These are phyloP conservation scores for Drosophila austrosaltans DNA, from an alignment of 2,888 invertebrate species.

Conservation along the genomic window DNA sequence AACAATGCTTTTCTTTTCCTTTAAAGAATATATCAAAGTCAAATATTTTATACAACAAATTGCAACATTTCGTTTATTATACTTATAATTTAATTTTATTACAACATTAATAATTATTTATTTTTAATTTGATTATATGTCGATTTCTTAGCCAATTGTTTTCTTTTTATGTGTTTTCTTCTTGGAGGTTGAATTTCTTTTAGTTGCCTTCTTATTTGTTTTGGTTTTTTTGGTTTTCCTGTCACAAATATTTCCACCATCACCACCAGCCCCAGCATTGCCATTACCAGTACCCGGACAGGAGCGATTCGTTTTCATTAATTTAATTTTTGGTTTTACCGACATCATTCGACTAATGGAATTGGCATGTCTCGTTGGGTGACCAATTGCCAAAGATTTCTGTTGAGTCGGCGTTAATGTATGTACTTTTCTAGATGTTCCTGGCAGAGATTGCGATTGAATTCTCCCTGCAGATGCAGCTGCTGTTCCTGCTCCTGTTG, in stretches of 20 bases:
- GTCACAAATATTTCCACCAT: neutral
- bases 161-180: neutral
- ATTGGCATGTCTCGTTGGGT: neutral
- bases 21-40: no score
- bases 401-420: conserved; percentile 27
- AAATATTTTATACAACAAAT: no score
- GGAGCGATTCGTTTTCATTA: neutral
- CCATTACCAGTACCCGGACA: neutral
- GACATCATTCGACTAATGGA: neutral
- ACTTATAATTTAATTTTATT: no score
- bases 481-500: neutral
- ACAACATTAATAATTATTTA: neutral
- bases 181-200: neutral
- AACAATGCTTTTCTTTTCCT: no score
- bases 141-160: neutral
- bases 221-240: neutral
- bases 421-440: neutral
- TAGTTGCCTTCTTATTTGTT: neutral
- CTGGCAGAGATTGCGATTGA: neutral
- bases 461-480: no score
- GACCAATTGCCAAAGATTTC: neutral
- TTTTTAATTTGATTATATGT: no score
- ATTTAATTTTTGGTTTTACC: neutral
- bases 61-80: no score
- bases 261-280: neutral